phyloP scores from a whole-genome alignment of 2,797 vertebrate species.

The Limosa lapponica region DNA sequence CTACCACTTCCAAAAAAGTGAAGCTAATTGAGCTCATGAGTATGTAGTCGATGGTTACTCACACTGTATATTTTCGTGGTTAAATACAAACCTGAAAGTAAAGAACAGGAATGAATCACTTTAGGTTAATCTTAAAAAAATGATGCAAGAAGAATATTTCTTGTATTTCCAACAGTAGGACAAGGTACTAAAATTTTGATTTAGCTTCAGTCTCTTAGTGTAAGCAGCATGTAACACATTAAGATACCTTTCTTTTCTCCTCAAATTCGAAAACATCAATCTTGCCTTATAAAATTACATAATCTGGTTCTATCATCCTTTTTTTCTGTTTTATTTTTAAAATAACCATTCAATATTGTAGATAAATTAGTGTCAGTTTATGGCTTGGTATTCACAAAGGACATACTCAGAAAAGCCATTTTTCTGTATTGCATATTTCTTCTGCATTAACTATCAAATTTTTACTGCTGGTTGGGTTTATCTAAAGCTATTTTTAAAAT shows the following conservation, averaged over 20 bases:
- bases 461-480: not conserved
- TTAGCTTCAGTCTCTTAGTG: not conserved
- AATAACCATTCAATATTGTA: not conserved
- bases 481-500: conserved; percentile 19
- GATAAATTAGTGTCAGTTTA: not conserved
- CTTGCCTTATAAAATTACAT: not conserved
- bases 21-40: not conserved
- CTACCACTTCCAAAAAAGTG: not conserved
- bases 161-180: not conserved
- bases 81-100: not conserved
- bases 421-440: conserved; percentile 1
- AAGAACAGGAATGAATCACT: not conserved
- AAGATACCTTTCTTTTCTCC: not conserved
- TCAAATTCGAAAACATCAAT: not conserved
- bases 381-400: not conserved
- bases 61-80: not conserved
- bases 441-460: not conserved
- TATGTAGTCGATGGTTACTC: not conserved
- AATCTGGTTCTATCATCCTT: not conserved
- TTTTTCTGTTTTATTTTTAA: not conserved
- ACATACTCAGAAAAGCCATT: not conserved
- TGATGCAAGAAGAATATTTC: not conserved
- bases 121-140: not conserved
- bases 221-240: not conserved
- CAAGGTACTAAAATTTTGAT: rapidly evolving